Conservation (phyloP, 2,113 vertebrate species). For the Tauraco erythrolophus region DNA sequence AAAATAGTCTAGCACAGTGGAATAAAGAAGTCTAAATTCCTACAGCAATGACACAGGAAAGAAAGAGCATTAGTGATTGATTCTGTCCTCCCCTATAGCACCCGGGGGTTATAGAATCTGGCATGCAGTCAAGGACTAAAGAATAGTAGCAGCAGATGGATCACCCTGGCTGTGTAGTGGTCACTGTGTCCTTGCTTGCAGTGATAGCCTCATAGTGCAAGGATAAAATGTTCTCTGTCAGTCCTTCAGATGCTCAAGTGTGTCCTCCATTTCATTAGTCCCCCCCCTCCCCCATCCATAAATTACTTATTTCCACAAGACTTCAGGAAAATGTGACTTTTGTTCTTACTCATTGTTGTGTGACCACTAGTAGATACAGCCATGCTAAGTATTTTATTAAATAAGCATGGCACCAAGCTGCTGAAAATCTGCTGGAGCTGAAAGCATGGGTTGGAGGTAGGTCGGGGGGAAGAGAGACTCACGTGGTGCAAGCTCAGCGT, state of each 20-base stretch:
- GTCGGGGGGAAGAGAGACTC: no score
- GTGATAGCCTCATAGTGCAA: slow-evolving; percentile 14
- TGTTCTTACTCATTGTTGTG: background rate
- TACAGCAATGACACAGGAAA: background rate
- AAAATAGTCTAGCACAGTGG: background rate
- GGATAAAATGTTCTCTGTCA: background rate
- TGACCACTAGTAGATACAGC: background rate
- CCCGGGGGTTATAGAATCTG: background rate
- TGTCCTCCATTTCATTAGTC: background rate
- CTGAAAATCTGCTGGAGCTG: background rate
- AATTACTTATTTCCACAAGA: background rate
- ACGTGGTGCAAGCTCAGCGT: fast-evolving
- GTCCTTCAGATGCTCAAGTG: fast-evolving
- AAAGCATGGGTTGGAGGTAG: background rate
- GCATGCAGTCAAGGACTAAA: fast-evolving
- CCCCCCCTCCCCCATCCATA: no score
- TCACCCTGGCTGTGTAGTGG: background rate
- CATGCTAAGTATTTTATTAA: background rate
- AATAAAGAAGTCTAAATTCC: background rate
- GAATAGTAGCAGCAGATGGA: background rate
- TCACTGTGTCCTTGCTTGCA: slow-evolving; percentile 43
- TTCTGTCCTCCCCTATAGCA: background rate
- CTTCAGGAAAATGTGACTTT: background rate
- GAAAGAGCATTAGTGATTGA: background rate
- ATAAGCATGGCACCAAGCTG: background rate